Percentiles rank a stretch among this genome's conserved stretches.
phyloP scores from a whole-genome alignment of 2,888 invertebrate genomes.

The Pristionchus arcanus region DNA sequence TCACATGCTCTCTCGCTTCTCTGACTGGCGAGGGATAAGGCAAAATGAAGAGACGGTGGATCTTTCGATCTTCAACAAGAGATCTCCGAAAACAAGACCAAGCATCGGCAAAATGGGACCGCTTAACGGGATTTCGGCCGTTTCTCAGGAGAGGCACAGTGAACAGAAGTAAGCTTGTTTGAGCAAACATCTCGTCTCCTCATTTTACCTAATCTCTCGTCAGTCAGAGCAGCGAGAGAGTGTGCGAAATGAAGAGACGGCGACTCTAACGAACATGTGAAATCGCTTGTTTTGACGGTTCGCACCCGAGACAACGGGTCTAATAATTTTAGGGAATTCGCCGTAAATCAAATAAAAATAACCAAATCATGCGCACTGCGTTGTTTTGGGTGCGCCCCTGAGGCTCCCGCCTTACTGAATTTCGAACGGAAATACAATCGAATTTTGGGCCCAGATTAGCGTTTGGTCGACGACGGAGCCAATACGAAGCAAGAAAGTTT shows the following conservation, averaged over 20 bases:
- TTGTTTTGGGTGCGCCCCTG: background rate
- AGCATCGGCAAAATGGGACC: too few species aligned
- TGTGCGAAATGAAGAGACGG: background rate
- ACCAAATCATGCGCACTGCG: background rate
- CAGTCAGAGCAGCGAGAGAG: background rate
- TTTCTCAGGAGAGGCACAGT: too few species aligned
- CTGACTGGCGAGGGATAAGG: background rate
- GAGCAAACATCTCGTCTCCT: too few species aligned
- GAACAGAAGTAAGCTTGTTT: too few species aligned
- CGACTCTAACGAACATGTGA: too few species aligned
- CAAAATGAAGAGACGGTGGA: background rate
- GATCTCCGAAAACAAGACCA: too few species aligned
- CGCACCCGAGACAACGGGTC: background rate
- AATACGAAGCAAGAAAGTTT: too few species aligned
- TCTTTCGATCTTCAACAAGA: background rate
- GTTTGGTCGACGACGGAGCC: background rate
- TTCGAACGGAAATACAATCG: background rate
- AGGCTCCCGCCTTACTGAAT: background rate
- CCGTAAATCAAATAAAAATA: conserved; percentile 26
- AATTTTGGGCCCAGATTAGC: background rate
- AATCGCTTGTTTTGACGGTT: background rate
- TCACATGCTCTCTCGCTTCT: background rate
- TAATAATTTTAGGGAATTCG: background rate
- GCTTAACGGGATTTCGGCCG: too few species aligned
- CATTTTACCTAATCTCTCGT: too few species aligned